phyloP scores from a whole-genome alignment of 2,113 vertebrate species.

The Lepus timidus region DNA sequence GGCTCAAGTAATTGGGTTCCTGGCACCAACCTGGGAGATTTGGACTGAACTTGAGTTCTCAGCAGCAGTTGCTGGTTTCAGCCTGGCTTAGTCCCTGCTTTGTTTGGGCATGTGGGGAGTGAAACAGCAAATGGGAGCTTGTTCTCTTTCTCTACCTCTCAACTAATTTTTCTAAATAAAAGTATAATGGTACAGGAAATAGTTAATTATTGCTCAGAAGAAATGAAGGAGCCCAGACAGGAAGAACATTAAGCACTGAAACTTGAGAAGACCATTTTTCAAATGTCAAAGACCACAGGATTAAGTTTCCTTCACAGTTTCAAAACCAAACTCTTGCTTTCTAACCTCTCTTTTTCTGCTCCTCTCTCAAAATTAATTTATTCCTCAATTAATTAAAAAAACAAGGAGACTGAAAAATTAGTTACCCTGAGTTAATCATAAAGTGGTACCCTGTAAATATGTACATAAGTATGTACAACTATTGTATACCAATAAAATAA shows the following conservation, averaged over 20 bases:
- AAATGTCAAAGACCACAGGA: background rate
- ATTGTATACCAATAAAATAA: too few relatives aligned
- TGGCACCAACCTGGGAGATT: too few relatives aligned
- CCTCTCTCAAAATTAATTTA: background rate
- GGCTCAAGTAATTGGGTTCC: too few relatives aligned
- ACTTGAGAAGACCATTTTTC: background rate
- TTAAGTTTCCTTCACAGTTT: background rate
- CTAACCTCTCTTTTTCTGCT: background rate
- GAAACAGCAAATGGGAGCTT: too few relatives aligned
- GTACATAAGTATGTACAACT: too few relatives aligned
- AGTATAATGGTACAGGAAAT: constrained; percentile 21
- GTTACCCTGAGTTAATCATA: too few relatives aligned
- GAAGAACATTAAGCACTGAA: background rate
- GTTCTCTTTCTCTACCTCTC: too few relatives aligned
- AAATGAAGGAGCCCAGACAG: background rate
- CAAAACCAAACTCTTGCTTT: constrained; percentile 6
- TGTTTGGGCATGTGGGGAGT: too few relatives aligned
- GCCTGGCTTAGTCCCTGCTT: too few relatives aligned
- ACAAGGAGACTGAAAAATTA: background rate
- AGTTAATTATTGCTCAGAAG: background rate
- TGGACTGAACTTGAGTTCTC: too few relatives aligned
- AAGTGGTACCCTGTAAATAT: too few relatives aligned
- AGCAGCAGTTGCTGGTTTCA: too few relatives aligned
- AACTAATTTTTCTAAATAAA: background rate
- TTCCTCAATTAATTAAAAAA: background rate